Base-by-base conservation (phyloP, 2,888 invertebrate genomes). In the Cactoblastis cactorum region DNA sequence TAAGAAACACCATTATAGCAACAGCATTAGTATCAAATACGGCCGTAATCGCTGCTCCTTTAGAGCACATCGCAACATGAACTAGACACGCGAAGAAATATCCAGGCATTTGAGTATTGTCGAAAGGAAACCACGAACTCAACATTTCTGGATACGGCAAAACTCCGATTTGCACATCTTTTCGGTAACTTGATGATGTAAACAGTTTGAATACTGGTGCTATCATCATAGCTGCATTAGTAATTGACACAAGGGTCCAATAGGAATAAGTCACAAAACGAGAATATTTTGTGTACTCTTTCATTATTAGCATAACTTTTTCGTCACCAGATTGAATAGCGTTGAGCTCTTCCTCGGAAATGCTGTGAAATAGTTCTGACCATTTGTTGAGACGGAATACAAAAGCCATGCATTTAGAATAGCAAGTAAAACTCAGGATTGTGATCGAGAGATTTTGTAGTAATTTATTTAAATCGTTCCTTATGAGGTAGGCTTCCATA, bases 61-160 rank as follows among this genome's bases (percentile, higher is more conserved):
- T 71, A 2, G 53, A 59, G 0, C 64, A 62, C 65, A 82, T 69
- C 1, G 61, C 1, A 0, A 75, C 52, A n/a, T 85, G 78, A 14
- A 77, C 32, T 3, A 68, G 17, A 32, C 70, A 52, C 2, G 71
- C 68, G n/a, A 61, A 57, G 0, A 68, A 34, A 56, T 78, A 83
- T 1, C 81, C 85, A 0, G 81, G 77, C 62, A 73, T 67, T 50
- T 66, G 68, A 0, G 59, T 69, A 32, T 72, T 71, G 55, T 85
- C 70, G 53, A 83, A 82, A 0, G 86, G 85, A 51, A 80, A 79
- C 85, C 85, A 85, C 1, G 78, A 77, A 55, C 59, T 67, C 24
- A 83, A 39, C 38, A 85, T 77, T 52, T 76, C 76, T 0, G 83
- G 81, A 19, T 73, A 66, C 0, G 76, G 67, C 33, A 78, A 75